These are phyloP conservation scores for Caenorhabditis angaria DNA, from an alignment of 2,888 invertebrate genomes.

Conservation along the genomic window DNA sequence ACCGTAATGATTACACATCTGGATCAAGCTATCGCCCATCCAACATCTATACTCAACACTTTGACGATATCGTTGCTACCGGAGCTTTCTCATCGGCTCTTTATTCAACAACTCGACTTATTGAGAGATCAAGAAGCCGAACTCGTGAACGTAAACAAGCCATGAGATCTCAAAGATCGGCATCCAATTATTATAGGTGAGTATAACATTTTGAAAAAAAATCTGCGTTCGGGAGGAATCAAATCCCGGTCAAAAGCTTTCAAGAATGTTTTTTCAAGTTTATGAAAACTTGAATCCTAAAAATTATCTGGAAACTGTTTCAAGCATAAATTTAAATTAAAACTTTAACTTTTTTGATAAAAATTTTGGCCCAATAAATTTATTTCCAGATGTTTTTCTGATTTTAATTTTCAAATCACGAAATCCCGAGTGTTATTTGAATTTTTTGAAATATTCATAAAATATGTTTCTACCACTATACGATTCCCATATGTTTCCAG, in stretches of 20 bases:
- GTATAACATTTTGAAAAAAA: neutral
- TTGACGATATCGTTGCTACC: conserved; percentile 70
- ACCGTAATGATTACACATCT: conserved; percentile 65
- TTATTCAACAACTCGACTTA: conserved; percentile 67
- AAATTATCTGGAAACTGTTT: too few species aligned
- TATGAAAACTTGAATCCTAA: too few species aligned
- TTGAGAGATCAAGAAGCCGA: conserved; percentile 70
- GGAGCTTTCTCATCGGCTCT: conserved; percentile 70
- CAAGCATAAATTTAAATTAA: too few species aligned
- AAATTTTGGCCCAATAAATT: too few species aligned
- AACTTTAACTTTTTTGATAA: too few species aligned
- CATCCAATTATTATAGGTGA: conserved; percentile 67
- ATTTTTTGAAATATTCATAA: too few species aligned
- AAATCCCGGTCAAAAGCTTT: conserved; percentile 57
- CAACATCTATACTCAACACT: conserved; percentile 66
- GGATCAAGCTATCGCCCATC: conserved; percentile 56
- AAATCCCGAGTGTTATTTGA: too few species aligned
- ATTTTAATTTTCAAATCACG: too few species aligned
- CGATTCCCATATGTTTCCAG: conserved; percentile 22
- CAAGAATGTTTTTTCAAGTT: too few species aligned
- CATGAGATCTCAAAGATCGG: conserved; percentile 66
- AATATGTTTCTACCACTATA: neutral
- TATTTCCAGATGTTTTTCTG: too few species aligned
- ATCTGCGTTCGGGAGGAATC: conserved; percentile 54
- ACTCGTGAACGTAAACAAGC: conserved; percentile 71